These are phyloP conservation scores for Mohoua ochrocephala DNA, from an alignment of 2,113 vertebrate species.

Conservation along the genomic window DNA sequence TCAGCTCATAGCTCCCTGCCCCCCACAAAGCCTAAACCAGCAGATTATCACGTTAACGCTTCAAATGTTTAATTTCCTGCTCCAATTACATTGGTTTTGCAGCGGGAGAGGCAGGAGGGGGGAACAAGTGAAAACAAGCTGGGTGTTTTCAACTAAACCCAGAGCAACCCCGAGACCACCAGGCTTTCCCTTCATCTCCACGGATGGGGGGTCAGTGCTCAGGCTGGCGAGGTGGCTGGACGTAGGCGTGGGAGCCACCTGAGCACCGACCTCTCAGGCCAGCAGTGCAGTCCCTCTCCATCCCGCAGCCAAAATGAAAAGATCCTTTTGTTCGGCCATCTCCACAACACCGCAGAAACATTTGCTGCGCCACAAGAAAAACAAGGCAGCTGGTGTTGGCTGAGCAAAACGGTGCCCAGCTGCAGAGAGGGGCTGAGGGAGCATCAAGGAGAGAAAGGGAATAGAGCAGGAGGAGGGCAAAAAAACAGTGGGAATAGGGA, in stretches of 20 bases:
- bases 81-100: conserved; percentile 35
- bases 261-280: background rate
- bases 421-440: background rate
- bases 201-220: background rate
- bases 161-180: accelerated
- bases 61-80: conserved; percentile 54
- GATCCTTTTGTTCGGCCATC: background rate
- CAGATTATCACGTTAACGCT: conserved; percentile 56
- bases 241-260: background rate
- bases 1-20: background rate
- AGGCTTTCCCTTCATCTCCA: accelerated
- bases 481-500: background rate
- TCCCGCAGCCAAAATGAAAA: background rate
- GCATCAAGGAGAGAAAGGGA: background rate
- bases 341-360: background rate
- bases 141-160: background rate
- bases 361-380: background rate
- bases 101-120: background rate
- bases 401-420: background rate
- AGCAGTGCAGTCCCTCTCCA: background rate
- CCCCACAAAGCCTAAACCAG: background rate
- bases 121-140: background rate
- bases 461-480: background rate
- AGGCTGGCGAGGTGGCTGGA: accelerated
- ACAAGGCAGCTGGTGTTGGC: background rate